phyloP scores from a whole-genome alignment of 2,888 invertebrate species.

The Rhopalosiphum nymphaeae region DNA sequence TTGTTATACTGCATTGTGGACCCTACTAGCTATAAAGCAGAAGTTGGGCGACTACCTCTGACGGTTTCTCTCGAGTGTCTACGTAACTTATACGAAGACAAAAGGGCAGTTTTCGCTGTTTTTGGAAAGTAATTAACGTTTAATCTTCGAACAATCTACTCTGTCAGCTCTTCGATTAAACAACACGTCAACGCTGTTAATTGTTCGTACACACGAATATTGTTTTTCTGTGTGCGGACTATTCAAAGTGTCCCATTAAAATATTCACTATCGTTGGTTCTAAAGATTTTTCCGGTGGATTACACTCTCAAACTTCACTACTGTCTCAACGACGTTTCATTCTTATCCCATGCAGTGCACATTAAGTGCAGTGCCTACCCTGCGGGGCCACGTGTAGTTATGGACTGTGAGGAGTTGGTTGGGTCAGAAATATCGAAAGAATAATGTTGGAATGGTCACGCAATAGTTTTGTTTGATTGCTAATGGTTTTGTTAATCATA shows the following conservation, averaged over 20 bases:
- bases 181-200: conserved; percentile 47
- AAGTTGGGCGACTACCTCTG: neutral
- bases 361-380: neutral
- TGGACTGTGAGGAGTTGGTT: neutral
- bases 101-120: neutral
- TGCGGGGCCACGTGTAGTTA: neutral
- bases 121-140: conserved; percentile 52
- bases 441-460: neutral
- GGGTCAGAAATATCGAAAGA: neutral
- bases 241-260: conserved; percentile 48
- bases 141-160: conserved; percentile 39
- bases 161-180: conserved; percentile 20
- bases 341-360: neutral
- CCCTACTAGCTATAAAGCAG: neutral
- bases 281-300: neutral
- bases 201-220: neutral
- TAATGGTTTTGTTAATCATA: neutral
- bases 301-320: neutral
- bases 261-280: conserved; percentile 36
- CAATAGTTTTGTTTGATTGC: neutral
- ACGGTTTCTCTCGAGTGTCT: neutral
- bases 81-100: conserved; percentile 6
- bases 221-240: neutral
- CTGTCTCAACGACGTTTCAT: neutral
- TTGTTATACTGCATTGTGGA: neutral